These are phyloP conservation scores for Suricata suricatta DNA, from an alignment of 2,113 vertebrate species.

Conservation along the genomic window DNA sequence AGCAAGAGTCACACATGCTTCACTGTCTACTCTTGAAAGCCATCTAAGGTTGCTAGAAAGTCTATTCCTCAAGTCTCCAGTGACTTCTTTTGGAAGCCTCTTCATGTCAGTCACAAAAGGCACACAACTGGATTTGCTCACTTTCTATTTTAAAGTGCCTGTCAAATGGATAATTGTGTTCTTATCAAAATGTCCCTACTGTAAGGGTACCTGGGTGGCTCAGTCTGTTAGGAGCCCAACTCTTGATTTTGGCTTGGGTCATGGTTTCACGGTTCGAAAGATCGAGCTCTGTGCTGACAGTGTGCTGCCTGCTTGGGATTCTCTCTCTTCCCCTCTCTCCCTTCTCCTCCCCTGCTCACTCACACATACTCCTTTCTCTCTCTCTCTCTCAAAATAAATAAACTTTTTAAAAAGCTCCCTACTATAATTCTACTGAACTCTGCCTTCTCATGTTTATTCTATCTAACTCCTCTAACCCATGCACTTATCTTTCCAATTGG, in stretches of 20 bases:
- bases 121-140: background rate
- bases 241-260: no score
- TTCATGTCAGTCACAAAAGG: background rate
- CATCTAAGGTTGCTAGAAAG: background rate
- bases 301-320: no score
- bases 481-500: background rate
- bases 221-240: no score
- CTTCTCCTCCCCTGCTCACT: no score
- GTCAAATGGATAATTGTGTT: background rate
- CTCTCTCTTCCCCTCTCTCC: no score
- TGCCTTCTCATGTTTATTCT: background rate
- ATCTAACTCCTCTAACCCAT: background rate
- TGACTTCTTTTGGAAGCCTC: background rate
- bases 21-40: background rate
- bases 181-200: background rate
- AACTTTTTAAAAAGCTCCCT: background rate
- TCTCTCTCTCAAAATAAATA: no score
- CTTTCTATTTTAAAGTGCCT: background rate
- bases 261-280: no score
- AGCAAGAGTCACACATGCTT: background rate
- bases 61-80: background rate
- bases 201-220: background rate
- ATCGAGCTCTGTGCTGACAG: no score
- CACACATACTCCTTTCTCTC: no score
- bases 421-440: background rate